These are phyloP conservation scores for Hartigia nigra DNA, from an alignment of 2,888 invertebrate genomes.

Conservation along the genomic window DNA sequence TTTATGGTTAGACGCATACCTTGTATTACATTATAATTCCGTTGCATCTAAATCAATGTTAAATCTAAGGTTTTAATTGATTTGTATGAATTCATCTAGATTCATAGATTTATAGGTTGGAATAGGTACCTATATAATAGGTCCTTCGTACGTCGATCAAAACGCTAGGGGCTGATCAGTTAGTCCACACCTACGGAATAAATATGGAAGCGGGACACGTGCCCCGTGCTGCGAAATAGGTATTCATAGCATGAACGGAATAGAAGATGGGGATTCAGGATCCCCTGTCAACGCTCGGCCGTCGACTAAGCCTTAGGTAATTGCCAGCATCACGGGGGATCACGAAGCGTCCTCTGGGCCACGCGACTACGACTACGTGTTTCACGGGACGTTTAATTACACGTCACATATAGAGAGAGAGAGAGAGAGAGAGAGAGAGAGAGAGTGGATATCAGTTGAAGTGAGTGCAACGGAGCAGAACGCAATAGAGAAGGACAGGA, in stretches of 20 bases:
- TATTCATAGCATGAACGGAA: conserved; percentile 45
- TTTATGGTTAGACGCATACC: neutral
- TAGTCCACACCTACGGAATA: conserved; percentile 30
- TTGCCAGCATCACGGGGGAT: conserved; percentile 64
- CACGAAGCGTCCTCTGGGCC: conserved; percentile 44
- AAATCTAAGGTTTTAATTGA: neutral
- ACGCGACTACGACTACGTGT: conserved; percentile 53
- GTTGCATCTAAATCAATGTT: neutral
- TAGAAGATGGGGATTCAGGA: conserved; percentile 30
- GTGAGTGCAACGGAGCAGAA: neutral
- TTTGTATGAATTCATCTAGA: neutral
- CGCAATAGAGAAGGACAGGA: neutral
- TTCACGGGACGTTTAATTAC: conserved; percentile 61
- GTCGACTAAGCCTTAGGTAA: conserved; percentile 60
- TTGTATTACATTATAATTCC: neutral
- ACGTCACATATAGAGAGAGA: conserved; percentile 47
- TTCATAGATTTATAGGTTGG: neutral
- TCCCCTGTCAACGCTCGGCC: conserved; percentile 48
- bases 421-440: neutral
- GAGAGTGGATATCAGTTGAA: neutral
- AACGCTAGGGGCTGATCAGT: neutral
- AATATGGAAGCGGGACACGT: conserved; percentile 58
- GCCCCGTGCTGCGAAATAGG: conserved; percentile 47
- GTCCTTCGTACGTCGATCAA: neutral
- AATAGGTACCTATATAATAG: no score